A percentile compares a stretch with the other conserved stretches of the same genome.
Evolutionary conservation across 2,888 invertebrate species (phyloP).

Genomic region (Reticulitermes lucifugus): DNA sequence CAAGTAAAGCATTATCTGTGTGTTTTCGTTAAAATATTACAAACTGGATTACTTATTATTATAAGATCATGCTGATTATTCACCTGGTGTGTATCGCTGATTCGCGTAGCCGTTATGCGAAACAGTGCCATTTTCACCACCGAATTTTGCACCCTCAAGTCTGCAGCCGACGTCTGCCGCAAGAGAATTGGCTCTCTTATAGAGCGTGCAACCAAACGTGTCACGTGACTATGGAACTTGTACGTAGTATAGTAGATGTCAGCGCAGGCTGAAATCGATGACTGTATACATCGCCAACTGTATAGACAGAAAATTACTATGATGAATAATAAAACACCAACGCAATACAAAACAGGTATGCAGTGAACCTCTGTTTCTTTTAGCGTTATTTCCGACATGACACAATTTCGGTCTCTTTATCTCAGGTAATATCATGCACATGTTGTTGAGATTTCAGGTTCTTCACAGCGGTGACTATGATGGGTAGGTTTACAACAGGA

Average conservation of each 20-base stretch:
- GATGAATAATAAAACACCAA: too few species aligned
- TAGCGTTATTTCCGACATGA: too few species aligned
- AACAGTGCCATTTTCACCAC: conserved; percentile 72
- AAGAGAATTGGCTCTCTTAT: conserved; percentile 42
- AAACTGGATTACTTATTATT: neutral
- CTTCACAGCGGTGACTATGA: too few species aligned
- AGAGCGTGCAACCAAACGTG: conserved; percentile 29
- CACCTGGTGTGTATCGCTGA: conserved; percentile 69
- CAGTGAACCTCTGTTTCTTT: too few species aligned
- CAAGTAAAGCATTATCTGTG: too few species aligned
- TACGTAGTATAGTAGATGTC: conserved; percentile 34
- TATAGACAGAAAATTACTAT: neutral
- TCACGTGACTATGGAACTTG: conserved; percentile 46
- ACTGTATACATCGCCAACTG: neutral
- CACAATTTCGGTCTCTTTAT: too few species aligned
- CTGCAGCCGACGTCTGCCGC: conserved; percentile 39
- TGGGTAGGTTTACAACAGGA: too few species aligned
- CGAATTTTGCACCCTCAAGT: conserved; percentile 1
- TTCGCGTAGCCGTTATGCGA: conserved; percentile 73
- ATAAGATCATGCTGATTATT: neutral
- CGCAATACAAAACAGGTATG: too few species aligned
- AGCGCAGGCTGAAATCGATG: conserved; percentile 29
- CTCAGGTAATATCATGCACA: too few species aligned
- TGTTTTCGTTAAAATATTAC: neutral
- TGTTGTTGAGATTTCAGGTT: too few species aligned